Conservation (phyloP, 2,797 vertebrate genomes). For the Galago senegalensis region DNA sequence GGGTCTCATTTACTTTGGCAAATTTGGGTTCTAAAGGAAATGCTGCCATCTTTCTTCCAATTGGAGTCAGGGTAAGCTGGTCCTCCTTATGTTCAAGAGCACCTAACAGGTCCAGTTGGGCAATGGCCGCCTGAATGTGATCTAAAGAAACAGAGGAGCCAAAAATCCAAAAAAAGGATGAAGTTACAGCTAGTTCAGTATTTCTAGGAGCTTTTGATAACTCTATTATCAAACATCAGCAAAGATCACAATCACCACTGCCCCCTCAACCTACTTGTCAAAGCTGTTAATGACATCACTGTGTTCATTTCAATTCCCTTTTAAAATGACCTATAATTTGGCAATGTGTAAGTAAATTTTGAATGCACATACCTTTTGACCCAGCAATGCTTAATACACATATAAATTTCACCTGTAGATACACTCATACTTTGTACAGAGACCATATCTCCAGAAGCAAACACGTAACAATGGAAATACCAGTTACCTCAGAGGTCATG, state of each 20-base stretch:
- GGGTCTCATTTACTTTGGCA: conserved; percentile 93
- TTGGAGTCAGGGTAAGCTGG: conserved; percentile 92
- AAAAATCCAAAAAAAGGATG: background rate
- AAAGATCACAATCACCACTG: background rate
- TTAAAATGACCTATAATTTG: background rate
- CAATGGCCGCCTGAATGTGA: conserved; percentile 93
- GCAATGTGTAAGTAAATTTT: background rate
- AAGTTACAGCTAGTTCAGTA: background rate
- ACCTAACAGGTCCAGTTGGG: conserved; percentile 95
- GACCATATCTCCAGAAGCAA: background rate
- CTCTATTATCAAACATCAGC: background rate
- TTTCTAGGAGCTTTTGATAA: background rate
- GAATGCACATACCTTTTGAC: background rate
- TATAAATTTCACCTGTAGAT: background rate
- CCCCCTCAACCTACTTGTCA: background rate
- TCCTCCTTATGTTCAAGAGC: conserved; percentile 94
- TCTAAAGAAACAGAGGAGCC: conserved; percentile 89
- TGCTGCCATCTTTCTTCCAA: conserved; percentile 97
- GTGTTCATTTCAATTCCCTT: background rate
- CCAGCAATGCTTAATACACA: background rate
- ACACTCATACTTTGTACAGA: background rate
- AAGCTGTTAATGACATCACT: background rate
- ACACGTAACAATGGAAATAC: background rate
- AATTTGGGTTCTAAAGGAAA: conserved; percentile 98
- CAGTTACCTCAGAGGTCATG: background rate